Evolutionary conservation across 2,888 invertebrate genomes (phyloP), one percentile per base, ranked within the genome.

Genomic region (Pachydiplax longipennis): DNA sequence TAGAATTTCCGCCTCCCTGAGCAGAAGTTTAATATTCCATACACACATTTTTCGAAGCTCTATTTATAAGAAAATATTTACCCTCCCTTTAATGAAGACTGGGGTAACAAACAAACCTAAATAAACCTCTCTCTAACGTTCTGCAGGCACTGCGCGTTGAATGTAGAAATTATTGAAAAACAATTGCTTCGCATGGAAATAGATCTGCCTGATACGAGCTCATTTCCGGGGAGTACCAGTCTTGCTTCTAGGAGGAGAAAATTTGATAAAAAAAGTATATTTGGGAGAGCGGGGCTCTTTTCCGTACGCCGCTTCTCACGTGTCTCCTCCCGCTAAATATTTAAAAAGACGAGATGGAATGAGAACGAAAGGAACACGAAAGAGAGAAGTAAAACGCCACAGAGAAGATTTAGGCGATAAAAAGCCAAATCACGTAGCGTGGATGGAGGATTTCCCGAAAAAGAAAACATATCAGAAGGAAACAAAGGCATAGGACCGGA

Each of bases 91-190:
- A 31, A 73, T 73, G 31, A 73, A 73, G 6, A 12, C 8, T 73
- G 73, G 10, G 13, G 25, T 13, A 0, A 31, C 31, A 73, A 73
- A 73, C 31, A 73, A 31, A 73, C 8, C 25, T 31, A 18, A 73
- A 73, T 73, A 25, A 73, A 73, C 73, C 73, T 73, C 12, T 15
- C 25, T 31, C 13, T 65, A n/a, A 65, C n/a, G 25, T 65, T 25
- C 10, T 25, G 25, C 31, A 73, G 25, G 15, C 25, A 73, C 31
- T 31, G 13, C 6, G 12, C 58, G 83, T 83, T 35, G 35, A 83
- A 83, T 35, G 53, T 22, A 83, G 35, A 83, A 61, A 83, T 83
- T 61, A 87, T 87, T 40, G 87, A 87, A 87, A 87, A 87, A 10
- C 61, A 87, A 87, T 87, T 37, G 35, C 87, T 37, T 13, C 61